These are phyloP conservation scores for Steromphala cineraria DNA, from an alignment of 2,888 invertebrate genomes.

Conservation along the genomic window DNA sequence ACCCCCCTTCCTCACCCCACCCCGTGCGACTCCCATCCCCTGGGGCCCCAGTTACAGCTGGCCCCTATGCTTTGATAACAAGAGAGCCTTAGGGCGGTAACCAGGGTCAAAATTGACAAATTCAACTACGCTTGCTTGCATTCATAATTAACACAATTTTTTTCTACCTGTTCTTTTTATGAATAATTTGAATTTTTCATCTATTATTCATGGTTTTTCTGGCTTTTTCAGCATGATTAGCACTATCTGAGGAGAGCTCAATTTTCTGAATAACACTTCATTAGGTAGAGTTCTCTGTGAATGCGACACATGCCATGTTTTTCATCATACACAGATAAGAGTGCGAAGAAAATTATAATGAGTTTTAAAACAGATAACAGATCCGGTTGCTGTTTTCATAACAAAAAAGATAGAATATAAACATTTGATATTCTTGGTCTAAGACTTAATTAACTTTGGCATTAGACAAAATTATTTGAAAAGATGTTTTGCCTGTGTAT, in stretches of 20 bases:
- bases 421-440: too few species aligned
- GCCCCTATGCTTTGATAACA: background rate
- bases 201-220: background rate
- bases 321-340: too few species aligned
- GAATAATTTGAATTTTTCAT: constrained; percentile 2
- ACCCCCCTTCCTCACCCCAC: background rate
- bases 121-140: background rate
- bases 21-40: background rate
- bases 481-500: too few species aligned
- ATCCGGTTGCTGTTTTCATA: too few species aligned
- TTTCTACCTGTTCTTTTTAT: background rate
- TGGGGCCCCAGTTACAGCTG: background rate
- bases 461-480: too few species aligned
- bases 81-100: background rate
- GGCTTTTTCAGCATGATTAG: background rate
- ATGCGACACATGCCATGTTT: too few species aligned
- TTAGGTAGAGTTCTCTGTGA: too few species aligned
- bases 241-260: background rate
- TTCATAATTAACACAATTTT: too few species aligned
- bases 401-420: too few species aligned
- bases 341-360: too few species aligned
- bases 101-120: background rate
- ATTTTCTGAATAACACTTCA: background rate
- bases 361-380: too few species aligned
- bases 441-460: too few species aligned